These are phyloP conservation scores for Micrastur ruficollis DNA, from an alignment of 2,797 vertebrate genomes.

Conservation along the genomic window DNA sequence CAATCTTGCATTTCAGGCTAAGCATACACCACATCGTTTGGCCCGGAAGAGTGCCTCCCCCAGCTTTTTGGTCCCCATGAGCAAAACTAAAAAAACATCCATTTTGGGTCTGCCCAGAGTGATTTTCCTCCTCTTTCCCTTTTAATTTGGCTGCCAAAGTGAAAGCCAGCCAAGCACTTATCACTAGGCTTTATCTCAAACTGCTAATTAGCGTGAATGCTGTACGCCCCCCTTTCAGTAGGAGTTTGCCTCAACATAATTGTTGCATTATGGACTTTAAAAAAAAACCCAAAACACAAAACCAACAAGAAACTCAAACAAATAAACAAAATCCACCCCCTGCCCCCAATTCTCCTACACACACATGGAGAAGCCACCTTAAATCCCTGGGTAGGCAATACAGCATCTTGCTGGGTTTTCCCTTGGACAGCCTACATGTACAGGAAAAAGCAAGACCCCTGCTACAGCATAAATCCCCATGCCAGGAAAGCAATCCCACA, in stretches of 20 bases:
- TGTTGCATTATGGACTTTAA: background rate
- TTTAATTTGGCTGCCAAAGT: conserved; percentile 44
- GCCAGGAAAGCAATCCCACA: background rate
- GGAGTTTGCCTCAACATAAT: conserved; percentile 35
- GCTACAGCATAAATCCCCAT: background rate
- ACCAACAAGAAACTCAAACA: conserved; percentile 21
- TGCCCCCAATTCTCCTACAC: background rate
- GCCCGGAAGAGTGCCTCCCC: background rate
- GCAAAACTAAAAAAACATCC: background rate
- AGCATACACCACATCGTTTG: background rate
- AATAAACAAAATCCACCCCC: background rate
- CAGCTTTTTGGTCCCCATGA: background rate
- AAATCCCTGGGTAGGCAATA: background rate
- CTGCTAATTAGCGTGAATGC: conserved; percentile 29
- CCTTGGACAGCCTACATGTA: rapidly evolving
- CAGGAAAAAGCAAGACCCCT: background rate
- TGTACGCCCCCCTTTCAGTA: background rate
- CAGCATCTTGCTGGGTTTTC: rapidly evolving
- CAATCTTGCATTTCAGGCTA: background rate
- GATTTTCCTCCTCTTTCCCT: conserved; percentile 31
- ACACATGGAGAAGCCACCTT: background rate
- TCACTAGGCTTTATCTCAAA: conserved; percentile 41
- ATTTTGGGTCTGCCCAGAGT: conserved; percentile 30
- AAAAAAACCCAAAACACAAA: background rate
- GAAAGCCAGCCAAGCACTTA: conserved; percentile 52